Evolutionary conservation across 2,797 vertebrate genomes (phyloP), one percentile per base, ranked within the genome.

Genomic region (Corythornis leucogaster): DNA sequence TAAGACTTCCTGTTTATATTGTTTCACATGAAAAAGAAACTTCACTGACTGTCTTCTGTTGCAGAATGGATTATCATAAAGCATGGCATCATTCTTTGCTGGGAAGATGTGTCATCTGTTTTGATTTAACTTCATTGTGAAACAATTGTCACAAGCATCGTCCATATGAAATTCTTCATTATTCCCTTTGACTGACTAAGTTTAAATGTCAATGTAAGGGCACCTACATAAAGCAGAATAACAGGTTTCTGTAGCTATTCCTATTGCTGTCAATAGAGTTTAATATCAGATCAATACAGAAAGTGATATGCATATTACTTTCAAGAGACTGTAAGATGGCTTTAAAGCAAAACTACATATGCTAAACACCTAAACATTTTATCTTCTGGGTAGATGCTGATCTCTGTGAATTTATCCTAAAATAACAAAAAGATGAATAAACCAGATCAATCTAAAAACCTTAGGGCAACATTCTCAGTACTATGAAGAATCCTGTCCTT

Each of bases 41-140:
- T 1, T 74, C 8, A 11, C 10, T 80, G 21, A 22, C 45, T 74
- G 13, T 35, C 22, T 68, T 71, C 33, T 83, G 31, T 73, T 51
- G 18, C 15, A 78, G 77, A 90, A 82, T 28, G 45, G 62, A 68
- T 94, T 92, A 66, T 61, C 21, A 83, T 16, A 80, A 91, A 92
- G 87, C 13, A 73, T 38, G 11, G 25, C 51, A 85, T 71, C 71
- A 35, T 70, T 45, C 6, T 73, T 91, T 80, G 11, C 75, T 71
- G 19, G 35, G 15, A 78, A 94, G 43, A 35, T 4, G 8, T 88
- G 54, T 89, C 42, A 68, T 87, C 50, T 61, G 8, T 62, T 93
- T 93, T 87, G 11, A 46, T 83, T 77, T 83, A 91, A 82, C 59
- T 17, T 80, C 64, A 42, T 54, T 85, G 78, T 46, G 31, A 15